Evolutionary conservation across 1,140 invertebrate genomes (phyloP), one percentile per base, ranked within the genome.

Genomic region (Sitophilus oryzae): DNA sequence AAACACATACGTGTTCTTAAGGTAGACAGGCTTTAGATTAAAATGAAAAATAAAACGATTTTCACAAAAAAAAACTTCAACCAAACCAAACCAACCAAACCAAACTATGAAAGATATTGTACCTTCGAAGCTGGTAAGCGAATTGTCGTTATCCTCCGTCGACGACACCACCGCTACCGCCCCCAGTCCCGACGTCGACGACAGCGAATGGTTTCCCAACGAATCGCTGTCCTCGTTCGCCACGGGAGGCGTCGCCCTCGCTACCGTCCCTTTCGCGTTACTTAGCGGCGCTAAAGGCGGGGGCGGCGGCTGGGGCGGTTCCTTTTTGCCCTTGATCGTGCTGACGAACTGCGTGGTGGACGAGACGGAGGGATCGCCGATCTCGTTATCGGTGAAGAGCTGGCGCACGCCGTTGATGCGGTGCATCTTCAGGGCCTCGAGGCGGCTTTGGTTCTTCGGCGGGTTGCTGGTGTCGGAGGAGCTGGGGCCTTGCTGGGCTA

Each of bases 121-220:
- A n/a, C n/a, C n/a, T 52, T 84, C 81, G 59, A 83, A 82, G 46
- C 59, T 82, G 9, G 79, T 81, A 3, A 82, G 58, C 0, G 79
- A 81, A 57, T 82, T 82, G 22, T 82, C 81, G 16, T 73, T 74
- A 42, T 82, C 80, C 52, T 79, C 77, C 2, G 72, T 72, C 59
- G 58, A 76, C 62, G 55, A 77, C 59, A 64, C 72, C 66, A 65
- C 22, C 34, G 58, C 56, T 11, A 63, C 72, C 5, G 74, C 76
- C 21, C 76, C 75, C 4, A 78, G 68, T n/a, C 76, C 76, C 41
- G 74, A 77, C 48, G 76, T 80, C 2, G 77, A 79, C 5, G 78
- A 76, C 35, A 79, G 56, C 3, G 77, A 79, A 64, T 79, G 79
- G 57, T 77, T 79, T 10, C 65, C 69, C 22, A 74, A 77, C 1